A percentile compares a stretch with the other conserved stretches of the same genome.
These are phyloP conservation scores for Hydrotaea cyrtoneurina DNA, from an alignment of 2,888 invertebrate genomes.

Conservation along the genomic window DNA sequence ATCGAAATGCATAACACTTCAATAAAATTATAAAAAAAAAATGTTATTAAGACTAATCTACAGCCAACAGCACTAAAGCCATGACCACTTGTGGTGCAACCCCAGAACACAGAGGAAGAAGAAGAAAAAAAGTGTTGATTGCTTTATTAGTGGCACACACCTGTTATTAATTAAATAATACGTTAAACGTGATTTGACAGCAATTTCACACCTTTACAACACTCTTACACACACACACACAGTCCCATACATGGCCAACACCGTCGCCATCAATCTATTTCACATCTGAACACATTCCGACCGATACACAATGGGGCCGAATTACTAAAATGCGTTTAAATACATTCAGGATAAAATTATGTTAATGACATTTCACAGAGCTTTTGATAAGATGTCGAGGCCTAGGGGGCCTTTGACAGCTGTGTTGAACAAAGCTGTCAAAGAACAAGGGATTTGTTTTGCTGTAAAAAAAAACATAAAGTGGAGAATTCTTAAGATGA, in stretches of 20 bases:
- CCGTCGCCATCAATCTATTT: slow-evolving; percentile 10
- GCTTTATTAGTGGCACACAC: slow-evolving; percentile 52
- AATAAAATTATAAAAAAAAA: not conserved
- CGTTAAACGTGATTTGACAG: slow-evolving; percentile 61
- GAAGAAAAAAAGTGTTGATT: slow-evolving; percentile 29
- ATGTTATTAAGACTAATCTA: not conserved
- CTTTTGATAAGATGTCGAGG: too few relatives aligned
- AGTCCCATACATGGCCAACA: not conserved
- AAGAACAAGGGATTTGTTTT: too few relatives aligned
- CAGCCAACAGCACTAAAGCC: not conserved
- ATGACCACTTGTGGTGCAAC: not conserved
- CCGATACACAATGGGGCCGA: too few relatives aligned
- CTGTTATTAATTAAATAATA: slow-evolving; percentile 64
- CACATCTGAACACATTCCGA: slow-evolving; percentile 6
- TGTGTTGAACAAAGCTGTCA: too few relatives aligned
- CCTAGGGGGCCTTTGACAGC: too few relatives aligned
- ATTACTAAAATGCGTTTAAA: too few relatives aligned
- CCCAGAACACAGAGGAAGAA: not conserved
- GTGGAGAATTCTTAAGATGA: too few relatives aligned
- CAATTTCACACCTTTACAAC: slow-evolving; percentile 51
- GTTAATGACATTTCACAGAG: too few relatives aligned
- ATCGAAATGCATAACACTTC: not conserved
- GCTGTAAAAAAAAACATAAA: too few relatives aligned
- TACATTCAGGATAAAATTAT: too few relatives aligned
- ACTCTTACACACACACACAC: not conserved